Evolutionary conservation across 2,113 vertebrate species (phyloP), one percentile per base, ranked within the genome.

Genomic region (Spilogale gracilis): DNA sequence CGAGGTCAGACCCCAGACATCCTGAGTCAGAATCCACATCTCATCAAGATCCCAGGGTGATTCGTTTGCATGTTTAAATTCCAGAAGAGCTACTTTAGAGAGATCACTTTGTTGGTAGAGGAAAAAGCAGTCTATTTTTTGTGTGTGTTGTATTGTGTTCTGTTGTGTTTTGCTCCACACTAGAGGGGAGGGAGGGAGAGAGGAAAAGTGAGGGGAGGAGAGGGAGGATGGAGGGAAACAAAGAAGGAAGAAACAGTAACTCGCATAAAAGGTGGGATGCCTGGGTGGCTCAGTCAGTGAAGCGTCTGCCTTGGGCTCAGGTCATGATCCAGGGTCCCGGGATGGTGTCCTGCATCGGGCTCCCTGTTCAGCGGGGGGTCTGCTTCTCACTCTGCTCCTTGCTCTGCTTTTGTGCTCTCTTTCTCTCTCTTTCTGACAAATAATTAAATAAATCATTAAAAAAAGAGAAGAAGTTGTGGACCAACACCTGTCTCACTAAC

Each of bases 31-130:
- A 73, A 52, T 6, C 23, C 16, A 30, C 78, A 6, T 54, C 6
- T 61, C 54, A 30, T 16, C 21, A 48, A 43, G 58, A 63, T 11
- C 13, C 27, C 58, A 3, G 21, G n/a, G 18, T 16, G 23, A 45
- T 5, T n/a, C 1, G 0, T n/a, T 20, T 5, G 4, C 20, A 48
- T 0, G 0, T 7, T 27, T 8, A 18, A 32, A 4, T 65, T 90
- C 56, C 27, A 91, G 16, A 32, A 90, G 21, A 45, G 25, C 9
- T 50, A 0, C 32, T 61, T 74, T 18, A 32, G 56, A 83, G 54
- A 88, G 23, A 50, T 58, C 23, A 16, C 12, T 54, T 69, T 54
- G 38, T 54, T 14, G 52, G 52, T 54, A 54, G 12, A 2, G 52
- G 11, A 54, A 54, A 54, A 54, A 54, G 50, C 13, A 38, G 25